These are phyloP conservation scores for Neotragus pygmaeus DNA, from an alignment of 2,113 vertebrate genomes.

Conservation along the genomic window DNA sequence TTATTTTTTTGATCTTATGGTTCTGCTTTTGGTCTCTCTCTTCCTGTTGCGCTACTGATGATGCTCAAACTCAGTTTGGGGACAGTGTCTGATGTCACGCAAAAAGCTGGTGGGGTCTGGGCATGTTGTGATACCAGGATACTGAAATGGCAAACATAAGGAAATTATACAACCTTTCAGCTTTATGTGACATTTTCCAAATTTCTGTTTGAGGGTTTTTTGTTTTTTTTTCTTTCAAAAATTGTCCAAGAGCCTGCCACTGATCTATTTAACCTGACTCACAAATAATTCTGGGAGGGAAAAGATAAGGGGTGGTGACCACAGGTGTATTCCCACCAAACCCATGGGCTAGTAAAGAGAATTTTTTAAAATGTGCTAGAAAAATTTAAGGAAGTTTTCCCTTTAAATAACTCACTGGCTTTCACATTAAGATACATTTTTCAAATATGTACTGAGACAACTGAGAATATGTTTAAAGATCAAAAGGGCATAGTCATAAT, in stretches of 20 bases:
- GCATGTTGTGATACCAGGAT: not conserved
- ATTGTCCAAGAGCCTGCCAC: not conserved
- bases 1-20: conserved; percentile 6
- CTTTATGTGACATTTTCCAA: conserved; percentile 19
- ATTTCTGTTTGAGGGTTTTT: not conserved
- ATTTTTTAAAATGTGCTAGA: not conserved
- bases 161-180: conserved; percentile 73
- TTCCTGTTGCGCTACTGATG: conserved; percentile 22
- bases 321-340: not conserved
- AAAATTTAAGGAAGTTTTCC: not conserved
- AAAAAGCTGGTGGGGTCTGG: not conserved
- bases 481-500: not conserved
- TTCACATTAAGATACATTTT: not conserved
- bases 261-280: not conserved
- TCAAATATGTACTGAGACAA: not conserved
- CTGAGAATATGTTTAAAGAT: not conserved
- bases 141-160: conserved; percentile 78
- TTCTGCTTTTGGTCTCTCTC: conserved; percentile 75
- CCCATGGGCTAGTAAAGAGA: not conserved
- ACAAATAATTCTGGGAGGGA: not conserved
- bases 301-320: not conserved
- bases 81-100: not conserved
- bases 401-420: not conserved
- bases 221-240: not conserved
- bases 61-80: not conserved